Evolutionary conservation across 2,113 vertebrate species (phyloP).

Genomic region (Acinonyx jubatus): DNA sequence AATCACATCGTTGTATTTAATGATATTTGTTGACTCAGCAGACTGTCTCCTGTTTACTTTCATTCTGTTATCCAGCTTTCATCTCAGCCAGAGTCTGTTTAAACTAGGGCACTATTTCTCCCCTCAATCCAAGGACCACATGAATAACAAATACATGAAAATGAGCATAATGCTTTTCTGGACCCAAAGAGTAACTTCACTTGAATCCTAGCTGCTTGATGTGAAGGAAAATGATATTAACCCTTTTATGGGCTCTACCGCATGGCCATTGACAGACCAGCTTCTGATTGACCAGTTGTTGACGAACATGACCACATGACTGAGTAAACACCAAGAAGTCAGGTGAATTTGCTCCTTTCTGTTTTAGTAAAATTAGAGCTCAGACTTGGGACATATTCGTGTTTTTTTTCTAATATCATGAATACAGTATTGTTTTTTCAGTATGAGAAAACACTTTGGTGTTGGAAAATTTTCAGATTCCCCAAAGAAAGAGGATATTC

Average conservation of each 20-base stretch:
- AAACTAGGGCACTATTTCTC: constrained; percentile 53
- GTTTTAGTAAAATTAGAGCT: neutral
- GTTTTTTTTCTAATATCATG: neutral
- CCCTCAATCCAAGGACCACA: constrained; percentile 36
- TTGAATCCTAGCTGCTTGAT: neutral
- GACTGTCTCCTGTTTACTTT: constrained; percentile 48
- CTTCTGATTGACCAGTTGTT: neutral
- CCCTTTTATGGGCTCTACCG: neutral
- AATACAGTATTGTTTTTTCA: neutral
- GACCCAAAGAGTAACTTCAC: neutral
- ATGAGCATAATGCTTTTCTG: neutral
- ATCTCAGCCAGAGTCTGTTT: constrained; percentile 61
- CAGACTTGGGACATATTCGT: neutral
- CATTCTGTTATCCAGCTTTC: constrained; percentile 33
- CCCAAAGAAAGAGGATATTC: neutral
- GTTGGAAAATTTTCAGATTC: neutral
- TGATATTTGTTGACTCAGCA: constrained; percentile 4
- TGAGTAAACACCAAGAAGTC: neutral
- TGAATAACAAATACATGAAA: constrained; percentile 49
- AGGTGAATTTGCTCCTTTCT: neutral
- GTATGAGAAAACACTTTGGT: neutral
- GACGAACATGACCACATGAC: neutral
- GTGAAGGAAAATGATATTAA: neutral
- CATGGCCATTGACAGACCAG: neutral
- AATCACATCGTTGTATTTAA: neutral